These are phyloP conservation scores for Takifugu flavidus DNA, from an alignment of 2,113 vertebrate species.

Conservation along the genomic window DNA sequence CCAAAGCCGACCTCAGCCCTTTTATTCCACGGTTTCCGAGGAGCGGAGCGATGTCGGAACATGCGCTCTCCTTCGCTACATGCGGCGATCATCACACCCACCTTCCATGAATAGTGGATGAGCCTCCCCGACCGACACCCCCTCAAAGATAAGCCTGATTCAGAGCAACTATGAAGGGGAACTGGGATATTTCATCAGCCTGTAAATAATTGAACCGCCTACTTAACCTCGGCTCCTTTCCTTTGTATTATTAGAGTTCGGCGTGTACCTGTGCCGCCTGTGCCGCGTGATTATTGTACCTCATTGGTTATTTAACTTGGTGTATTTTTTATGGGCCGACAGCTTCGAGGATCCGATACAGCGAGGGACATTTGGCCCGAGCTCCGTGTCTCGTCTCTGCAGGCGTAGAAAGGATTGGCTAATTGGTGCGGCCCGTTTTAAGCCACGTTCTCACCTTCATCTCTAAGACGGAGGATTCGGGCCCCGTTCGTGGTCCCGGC, in stretches of 20 bases:
- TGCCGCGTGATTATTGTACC: conserved; percentile 57
- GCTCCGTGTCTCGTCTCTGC: no score
- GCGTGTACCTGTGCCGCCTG: conserved; percentile 33
- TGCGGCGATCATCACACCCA: not conserved
- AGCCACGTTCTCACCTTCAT: no score
- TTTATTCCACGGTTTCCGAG: not conserved
- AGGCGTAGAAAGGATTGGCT: no score
- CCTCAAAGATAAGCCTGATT: conserved; percentile 16
- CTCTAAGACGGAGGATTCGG: no score
- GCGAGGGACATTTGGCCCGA: not conserved
- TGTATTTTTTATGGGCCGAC: conserved; percentile 56
- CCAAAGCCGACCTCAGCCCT: not conserved
- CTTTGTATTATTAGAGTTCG: conserved; percentile 62
- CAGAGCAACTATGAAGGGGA: conserved; percentile 46
- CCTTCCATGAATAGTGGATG: conserved; percentile 54
- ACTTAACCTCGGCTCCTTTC: conserved; percentile 59
- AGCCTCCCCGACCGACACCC: conserved; percentile 41
- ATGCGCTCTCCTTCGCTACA: not conserved
- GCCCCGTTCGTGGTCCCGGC: no score
- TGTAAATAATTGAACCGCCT: conserved; percentile 58
- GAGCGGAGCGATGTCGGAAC: no score
- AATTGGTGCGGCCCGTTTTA: no score
- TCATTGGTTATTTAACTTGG: conserved; percentile 64
- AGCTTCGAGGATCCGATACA: not conserved
- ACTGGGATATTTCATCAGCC: conserved; percentile 38